Base-by-base conservation (phyloP, 2,797 vertebrate genomes). In the Nannoperca obscura region DNA sequence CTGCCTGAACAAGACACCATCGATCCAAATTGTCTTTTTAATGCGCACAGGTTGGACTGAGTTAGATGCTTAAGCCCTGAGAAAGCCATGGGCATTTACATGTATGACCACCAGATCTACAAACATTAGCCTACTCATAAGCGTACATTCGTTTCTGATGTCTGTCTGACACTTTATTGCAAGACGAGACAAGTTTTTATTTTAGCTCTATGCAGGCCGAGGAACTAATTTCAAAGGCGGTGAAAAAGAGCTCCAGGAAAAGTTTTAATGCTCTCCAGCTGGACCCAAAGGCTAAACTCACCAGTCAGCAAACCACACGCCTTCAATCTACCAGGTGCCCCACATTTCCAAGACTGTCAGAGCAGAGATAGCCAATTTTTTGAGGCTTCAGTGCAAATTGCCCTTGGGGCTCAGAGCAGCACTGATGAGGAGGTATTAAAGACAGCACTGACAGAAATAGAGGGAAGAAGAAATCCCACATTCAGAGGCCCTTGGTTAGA, bases 211-310 rank as follows among this genome's bases (percentile, higher is more conserved):
- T 5, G 34, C 52, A 71, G 54, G 71, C 66, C 0, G 1, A 55
- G 22, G 36, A 44, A 68, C 53, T 60, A 0, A 57, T 76, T 80
- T 78, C 65, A 82, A 85, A 84, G 58, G 54, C 8, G 11, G 50
- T 15, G 50, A 54, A 71, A 81, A 78, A 10, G 52, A 73, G 61
- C 67, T 70, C 62, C 30, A 64, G 73, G 80, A 67, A 82, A 62
- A 40, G 71, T 65, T 85, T 80, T 82, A 90, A 90, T 84, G 62
- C 68, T 68, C 64, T 73, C 58, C 79, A 86, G 81, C 71, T 90
- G 84, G 38, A 82, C 60, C 69, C 53, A 71, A 78, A 77, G 50
- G 65, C 81, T 34, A 81, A 82, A 68, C 71, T 47, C 53, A 34
- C 60, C 57, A 71, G 74, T 88, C 82, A 85, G 78, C 58, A 83